A percentile compares a stretch with the other conserved stretches of the same genome.
Conservation (phyloP, 2,888 invertebrate species). For the Sarcophaga caerulescens region DNA sequence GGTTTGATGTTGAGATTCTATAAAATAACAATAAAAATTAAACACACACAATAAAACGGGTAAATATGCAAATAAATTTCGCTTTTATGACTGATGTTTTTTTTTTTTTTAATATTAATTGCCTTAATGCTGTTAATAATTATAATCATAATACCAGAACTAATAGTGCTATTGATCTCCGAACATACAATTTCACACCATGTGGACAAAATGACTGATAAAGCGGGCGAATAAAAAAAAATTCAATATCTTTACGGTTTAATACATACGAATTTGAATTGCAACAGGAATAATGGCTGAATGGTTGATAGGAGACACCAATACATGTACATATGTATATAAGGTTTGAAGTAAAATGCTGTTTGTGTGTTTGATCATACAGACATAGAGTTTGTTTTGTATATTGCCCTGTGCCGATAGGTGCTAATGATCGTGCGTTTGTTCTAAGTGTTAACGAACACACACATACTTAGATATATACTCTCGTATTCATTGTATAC, state of each 20-base stretch:
- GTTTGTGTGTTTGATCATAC: too few relatives aligned
- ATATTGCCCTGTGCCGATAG: background rate
- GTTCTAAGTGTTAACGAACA: background rate
- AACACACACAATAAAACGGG: slow-evolving; percentile 8
- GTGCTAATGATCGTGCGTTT: background rate
- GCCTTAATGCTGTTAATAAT: slow-evolving; percentile 11
- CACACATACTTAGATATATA: background rate
- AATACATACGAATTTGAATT: too few relatives aligned
- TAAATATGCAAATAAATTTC: slow-evolving; percentile 31
- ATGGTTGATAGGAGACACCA: too few relatives aligned
- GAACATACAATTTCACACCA: background rate
- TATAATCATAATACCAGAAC: slow-evolving; percentile 19
- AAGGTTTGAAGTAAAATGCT: too few relatives aligned
- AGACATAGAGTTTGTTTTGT: too few relatives aligned
- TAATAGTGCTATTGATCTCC: background rate
- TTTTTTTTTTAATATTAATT: background rate
- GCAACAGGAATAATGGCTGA: too few relatives aligned
- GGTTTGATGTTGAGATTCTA: too few relatives aligned
- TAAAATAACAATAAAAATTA: background rate
- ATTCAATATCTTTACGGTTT: too few relatives aligned
- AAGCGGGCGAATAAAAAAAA: background rate
- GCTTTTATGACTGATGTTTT: slow-evolving; percentile 2
- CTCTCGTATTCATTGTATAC: background rate
- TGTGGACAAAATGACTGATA: background rate
- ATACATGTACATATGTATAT: too few relatives aligned